A percentile compares a stretch with the other conserved stretches of the same genome.
Evolutionary conservation across 2,797 vertebrate species (phyloP).

Genomic region (Spinus olivaceus): DNA sequence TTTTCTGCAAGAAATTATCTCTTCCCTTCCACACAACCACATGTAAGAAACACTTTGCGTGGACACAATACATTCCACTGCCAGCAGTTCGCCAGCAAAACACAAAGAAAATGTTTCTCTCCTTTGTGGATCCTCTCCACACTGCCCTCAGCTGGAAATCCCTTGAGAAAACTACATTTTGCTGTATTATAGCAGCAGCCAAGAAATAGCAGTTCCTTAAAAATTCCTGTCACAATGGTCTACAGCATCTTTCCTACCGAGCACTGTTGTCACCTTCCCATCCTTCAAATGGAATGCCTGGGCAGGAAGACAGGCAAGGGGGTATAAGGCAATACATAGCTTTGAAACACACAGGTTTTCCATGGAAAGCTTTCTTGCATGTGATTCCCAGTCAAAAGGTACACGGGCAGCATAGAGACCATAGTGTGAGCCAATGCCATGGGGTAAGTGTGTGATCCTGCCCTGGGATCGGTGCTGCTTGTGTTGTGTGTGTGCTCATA

Average conservation of each 20-base stretch:
- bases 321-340: not conserved
- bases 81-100: not conserved
- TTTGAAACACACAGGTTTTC: rapidly evolving
- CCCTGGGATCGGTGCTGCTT: not conserved
- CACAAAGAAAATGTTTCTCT: not conserved
- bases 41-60: not conserved
- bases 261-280: not conserved
- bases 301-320: not conserved
- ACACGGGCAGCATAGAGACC: rapidly evolving
- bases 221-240: not conserved
- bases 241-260: rapidly evolving
- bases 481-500: rapidly evolving
- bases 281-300: not conserved
- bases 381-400: not conserved
- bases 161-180: not conserved
- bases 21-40: not conserved
- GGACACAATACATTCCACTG: conserved; percentile 9
- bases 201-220: not conserved
- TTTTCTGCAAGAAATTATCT: not conserved
- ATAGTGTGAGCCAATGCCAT: rapidly evolving
- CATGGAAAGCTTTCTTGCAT: rapidly evolving
- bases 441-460: not conserved
- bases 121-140: not conserved
- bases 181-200: not conserved
- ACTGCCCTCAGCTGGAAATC: not conserved